These are phyloP conservation scores for Sceloporus tristichus DNA, from an alignment of 2,113 vertebrate species.

Conservation along the genomic window DNA sequence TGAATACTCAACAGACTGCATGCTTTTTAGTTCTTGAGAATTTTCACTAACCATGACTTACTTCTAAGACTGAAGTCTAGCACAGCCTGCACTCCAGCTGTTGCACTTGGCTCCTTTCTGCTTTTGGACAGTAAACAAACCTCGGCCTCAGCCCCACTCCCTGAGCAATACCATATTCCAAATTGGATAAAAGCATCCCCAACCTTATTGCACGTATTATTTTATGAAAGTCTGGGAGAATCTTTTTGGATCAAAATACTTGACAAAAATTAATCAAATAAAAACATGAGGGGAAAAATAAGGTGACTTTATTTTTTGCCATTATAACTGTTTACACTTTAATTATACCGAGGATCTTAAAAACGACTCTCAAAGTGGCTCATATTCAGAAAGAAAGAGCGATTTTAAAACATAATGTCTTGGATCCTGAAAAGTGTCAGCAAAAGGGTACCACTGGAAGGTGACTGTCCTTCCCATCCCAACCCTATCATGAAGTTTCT, in stretches of 20 bases:
- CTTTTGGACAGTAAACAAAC: background rate
- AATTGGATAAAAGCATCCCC: background rate
- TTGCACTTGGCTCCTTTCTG: background rate
- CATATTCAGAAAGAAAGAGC: background rate
- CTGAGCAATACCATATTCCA: background rate
- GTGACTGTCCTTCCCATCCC: background rate
- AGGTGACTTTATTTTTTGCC: background rate
- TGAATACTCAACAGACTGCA: background rate
- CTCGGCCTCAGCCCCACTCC: background rate
- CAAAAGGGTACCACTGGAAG: background rate
- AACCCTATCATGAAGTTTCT: background rate
- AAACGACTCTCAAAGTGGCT: background rate
- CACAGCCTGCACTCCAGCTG: background rate
- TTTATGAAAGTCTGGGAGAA: background rate
- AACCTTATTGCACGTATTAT: background rate
- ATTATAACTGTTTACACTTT: background rate
- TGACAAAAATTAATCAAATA: background rate
- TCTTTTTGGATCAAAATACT: background rate
- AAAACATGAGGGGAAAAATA: background rate
- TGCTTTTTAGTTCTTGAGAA: slow-evolving; percentile 20
- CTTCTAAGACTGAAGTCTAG: slow-evolving; percentile 24
- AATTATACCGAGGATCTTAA: too few relatives aligned
- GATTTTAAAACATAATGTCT: background rate
- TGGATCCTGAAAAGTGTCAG: background rate
- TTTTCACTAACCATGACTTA: background rate